These are phyloP conservation scores for Monomorium pharaonis DNA, from an alignment of 1,140 invertebrate species.

Conservation along the genomic window DNA sequence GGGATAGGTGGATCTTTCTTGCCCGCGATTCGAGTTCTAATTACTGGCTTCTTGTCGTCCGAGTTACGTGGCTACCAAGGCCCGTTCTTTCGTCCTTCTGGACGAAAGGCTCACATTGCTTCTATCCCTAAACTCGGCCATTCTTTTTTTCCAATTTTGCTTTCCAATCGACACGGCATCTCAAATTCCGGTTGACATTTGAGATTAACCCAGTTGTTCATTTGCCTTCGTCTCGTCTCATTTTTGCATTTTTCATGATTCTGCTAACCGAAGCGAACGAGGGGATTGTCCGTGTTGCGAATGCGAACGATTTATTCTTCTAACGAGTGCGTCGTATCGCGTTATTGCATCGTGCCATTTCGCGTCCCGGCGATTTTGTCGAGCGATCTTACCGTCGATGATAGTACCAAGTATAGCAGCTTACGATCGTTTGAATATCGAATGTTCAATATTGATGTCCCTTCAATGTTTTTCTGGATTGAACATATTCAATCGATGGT, in stretches of 20 bases:
- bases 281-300: conserved; percentile 47
- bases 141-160: conserved; percentile 30
- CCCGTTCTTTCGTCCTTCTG: conserved; percentile 70
- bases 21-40: conserved; percentile 75
- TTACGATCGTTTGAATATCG: conserved; percentile 36
- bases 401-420: not conserved
- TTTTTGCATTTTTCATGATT: conserved; percentile 71
- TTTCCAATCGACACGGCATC: not conserved
- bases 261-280: conserved; percentile 47
- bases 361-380: conserved; percentile 44
- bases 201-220: conserved; percentile 81
- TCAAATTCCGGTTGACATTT: conserved; percentile 76
- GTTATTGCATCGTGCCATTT: conserved; percentile 32
- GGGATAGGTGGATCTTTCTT: conserved; percentile 48
- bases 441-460: conserved; percentile 17
- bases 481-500: not conserved
- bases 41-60: conserved; percentile 74
- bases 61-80: conserved; percentile 74
- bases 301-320: conserved; percentile 73
- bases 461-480: not conserved
- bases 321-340: conserved; percentile 62
- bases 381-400: not conserved
- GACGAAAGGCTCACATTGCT: conserved; percentile 36
- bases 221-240: conserved; percentile 74
- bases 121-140: not conserved